Base-by-base conservation (phyloP, 2,797 vertebrate genomes). In the Odontamblyopus rebecca region DNA sequence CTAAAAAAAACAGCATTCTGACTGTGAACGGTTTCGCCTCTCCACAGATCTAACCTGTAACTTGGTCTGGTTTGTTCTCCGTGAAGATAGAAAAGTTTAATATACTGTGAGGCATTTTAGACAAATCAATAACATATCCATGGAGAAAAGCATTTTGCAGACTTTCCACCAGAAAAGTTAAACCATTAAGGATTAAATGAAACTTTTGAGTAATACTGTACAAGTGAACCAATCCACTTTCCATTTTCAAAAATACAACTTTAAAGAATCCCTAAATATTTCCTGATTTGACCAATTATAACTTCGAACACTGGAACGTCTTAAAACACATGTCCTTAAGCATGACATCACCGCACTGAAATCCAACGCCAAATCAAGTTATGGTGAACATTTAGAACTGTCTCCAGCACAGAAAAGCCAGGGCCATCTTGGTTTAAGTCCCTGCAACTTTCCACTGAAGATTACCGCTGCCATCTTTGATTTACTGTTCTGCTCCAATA, bases 391-490 rank as follows among this genome's bases (percentile, higher is more conserved):
- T 48, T 48, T 9, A 1, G 23, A 48, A 41, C 11, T 1, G 27
- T 53, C 57, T 60, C 30, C 60, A 11, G 60, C 29, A n/a, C 60
- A 13, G 35, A 64, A 64, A 16, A 44, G 35, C 32, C 23, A 15
- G 5, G 4, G 5, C 26, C 23, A 2, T 50, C 23, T 64, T 48
- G 35, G 38, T 44, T 44, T 7, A 26, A 5, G 12, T 65, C 63
- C 63, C 63, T 18, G 15, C 38, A 12, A 27, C 6, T 65, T 65
- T 48, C 38, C 38, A 65, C 19, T 4, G 29, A 35, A 61, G 61
- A 63, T 63, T 41, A 63, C 35, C 61, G 12, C 18, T 48, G 63
- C 41, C 63, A 50, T 65, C 23, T 50, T 27, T 29, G 63, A 65
- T 65, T 65, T 18, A 48, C 56, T 35, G 35, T 57, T 3, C 29